These are phyloP conservation scores for Paramisgurnus dabryanus DNA, from an alignment of 2,113 vertebrate species.

Conservation along the genomic window DNA sequence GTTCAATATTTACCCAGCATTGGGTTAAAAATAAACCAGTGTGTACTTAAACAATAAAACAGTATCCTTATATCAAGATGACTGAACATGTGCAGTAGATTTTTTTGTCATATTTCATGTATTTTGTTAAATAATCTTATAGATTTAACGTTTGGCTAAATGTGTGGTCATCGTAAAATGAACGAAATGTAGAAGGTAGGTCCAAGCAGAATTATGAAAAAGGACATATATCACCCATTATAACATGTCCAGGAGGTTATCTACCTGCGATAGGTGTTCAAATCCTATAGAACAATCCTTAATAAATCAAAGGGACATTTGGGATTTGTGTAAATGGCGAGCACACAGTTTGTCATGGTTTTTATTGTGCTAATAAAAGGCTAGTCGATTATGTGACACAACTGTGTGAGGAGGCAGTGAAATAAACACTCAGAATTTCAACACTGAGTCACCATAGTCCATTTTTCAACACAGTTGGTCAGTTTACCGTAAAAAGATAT, in stretches of 20 bases:
- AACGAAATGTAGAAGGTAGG: neutral
- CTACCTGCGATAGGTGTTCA: neutral
- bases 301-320: slow-evolving; percentile 43
- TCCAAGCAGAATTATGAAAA: neutral
- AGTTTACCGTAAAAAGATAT: slow-evolving; percentile 9
- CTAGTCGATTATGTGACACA: slow-evolving; percentile 33
- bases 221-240: neutral
- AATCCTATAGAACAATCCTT: slow-evolving; percentile 15
- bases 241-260: neutral
- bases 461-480: slow-evolving; percentile 8
- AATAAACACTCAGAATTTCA: slow-evolving; percentile 18
- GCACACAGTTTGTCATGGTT: slow-evolving; percentile 24
- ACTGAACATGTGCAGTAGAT: neutral
- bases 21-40: too few species aligned
- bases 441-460: slow-evolving; percentile 29
- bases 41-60: too few species aligned
- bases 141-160: neutral
- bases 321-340: slow-evolving; percentile 28
- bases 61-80: too few species aligned
- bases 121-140: too few species aligned
- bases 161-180: neutral
- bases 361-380: slow-evolving; percentile 45
- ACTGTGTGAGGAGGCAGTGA: slow-evolving; percentile 28
- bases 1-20: too few species aligned
- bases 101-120: neutral